Conservation (phyloP, 2,113 vertebrate genomes). For the Arvicanthis niloticus region DNA sequence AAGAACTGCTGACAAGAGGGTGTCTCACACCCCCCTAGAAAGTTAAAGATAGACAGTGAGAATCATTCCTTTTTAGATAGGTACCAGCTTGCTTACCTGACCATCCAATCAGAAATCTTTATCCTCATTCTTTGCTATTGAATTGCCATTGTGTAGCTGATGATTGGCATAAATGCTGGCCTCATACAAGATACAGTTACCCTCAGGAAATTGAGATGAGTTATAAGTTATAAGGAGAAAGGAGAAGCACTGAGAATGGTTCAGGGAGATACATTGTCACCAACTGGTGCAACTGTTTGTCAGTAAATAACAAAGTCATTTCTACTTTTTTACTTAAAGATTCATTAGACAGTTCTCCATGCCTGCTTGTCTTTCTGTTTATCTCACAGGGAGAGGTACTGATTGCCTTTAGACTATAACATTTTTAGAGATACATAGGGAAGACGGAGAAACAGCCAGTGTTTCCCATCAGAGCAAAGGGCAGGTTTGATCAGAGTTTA, state of each 20-base stretch:
- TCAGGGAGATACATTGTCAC: conserved; percentile 3
- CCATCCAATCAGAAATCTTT: background rate
- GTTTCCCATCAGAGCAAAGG: background rate
- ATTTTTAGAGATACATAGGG: background rate
- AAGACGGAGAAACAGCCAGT: background rate
- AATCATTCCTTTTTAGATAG: background rate
- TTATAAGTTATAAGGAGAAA: background rate
- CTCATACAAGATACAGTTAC: background rate
- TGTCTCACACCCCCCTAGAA: background rate
- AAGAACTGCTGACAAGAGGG: background rate
- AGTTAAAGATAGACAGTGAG: background rate
- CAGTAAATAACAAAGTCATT: conserved; percentile 37
- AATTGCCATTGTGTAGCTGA: background rate
- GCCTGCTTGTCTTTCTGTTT: background rate
- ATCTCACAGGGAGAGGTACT: background rate
- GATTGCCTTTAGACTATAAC: conserved; percentile 12
- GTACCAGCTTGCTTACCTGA: background rate
- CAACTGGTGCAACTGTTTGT: conserved; percentile 2
- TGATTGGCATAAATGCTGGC: background rate
- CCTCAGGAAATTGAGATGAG: background rate
- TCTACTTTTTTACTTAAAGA: background rate
- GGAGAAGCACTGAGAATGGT: background rate
- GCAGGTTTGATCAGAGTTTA: conserved; percentile 14
- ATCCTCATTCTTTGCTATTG: background rate
- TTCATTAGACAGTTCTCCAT: conserved; percentile 30